A percentile compares a stretch with the other conserved stretches of the same genome.
These are phyloP conservation scores for Cervus canadensis DNA, from an alignment of 2,113 vertebrate species.

Conservation along the genomic window DNA sequence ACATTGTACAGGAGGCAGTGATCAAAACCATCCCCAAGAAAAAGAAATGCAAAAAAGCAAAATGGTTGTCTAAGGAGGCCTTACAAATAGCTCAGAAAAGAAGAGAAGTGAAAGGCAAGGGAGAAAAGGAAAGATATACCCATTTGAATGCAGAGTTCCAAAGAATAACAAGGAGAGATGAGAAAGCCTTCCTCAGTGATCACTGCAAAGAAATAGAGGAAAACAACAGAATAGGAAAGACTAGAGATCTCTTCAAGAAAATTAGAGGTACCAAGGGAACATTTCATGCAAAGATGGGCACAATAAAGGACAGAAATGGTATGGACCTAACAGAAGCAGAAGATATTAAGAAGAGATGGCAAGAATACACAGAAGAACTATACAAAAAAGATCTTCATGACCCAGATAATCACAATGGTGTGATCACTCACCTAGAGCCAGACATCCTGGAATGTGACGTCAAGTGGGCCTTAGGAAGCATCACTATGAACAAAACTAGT, in stretches of 20 bases:
- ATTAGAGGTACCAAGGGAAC: not conserved
- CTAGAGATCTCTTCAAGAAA: not conserved
- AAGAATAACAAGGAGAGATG: not conserved
- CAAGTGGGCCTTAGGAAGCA: not conserved
- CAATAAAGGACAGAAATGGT: not conserved
- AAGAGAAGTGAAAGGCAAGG: not conserved
- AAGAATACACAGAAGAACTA: not conserved
- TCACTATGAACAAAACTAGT: not conserved
- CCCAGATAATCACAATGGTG: not conserved
- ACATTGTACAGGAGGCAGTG: not conserved
- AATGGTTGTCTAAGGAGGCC: not conserved
- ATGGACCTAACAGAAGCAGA: not conserved
- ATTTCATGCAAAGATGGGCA: not conserved
- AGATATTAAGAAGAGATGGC: not conserved
- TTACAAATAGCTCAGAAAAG: not conserved
- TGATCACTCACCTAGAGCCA: not conserved
- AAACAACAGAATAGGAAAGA: not conserved
- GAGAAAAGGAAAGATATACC: not conserved
- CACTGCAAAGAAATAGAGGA: not conserved
- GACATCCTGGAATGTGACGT: not conserved
- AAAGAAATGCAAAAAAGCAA: not conserved
- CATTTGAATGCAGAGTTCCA: not conserved
- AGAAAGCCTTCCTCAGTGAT: not conserved
- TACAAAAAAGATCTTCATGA: not conserved
- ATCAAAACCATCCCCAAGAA: not conserved